A percentile compares a stretch with the other conserved stretches of the same genome.
Conservation (phyloP, 2,797 vertebrate species). For the Ceyx erithaca region DNA sequence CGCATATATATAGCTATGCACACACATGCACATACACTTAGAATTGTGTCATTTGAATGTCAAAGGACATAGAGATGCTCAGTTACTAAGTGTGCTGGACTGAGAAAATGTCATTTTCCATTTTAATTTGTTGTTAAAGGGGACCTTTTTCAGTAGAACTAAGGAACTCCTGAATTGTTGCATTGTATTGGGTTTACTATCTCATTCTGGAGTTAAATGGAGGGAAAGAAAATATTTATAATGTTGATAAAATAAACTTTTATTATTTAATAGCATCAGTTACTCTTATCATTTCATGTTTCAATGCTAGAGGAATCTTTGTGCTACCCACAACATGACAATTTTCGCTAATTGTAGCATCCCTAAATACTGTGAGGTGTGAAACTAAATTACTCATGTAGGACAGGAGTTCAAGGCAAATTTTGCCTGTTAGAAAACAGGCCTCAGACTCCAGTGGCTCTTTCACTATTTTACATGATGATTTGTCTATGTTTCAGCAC, state of each 20-base stretch:
- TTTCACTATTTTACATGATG: not conserved
- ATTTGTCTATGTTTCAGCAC: not conserved
- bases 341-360: not conserved
- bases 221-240: constrained; percentile 48
- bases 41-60: constrained; percentile 11
- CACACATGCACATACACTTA: not conserved
- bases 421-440: not conserved
- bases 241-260: constrained; percentile 68
- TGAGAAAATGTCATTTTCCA: constrained; percentile 21
- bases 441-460: not conserved
- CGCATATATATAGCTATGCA: constrained; percentile 9
- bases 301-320: not conserved
- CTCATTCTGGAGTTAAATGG: constrained; percentile 40
- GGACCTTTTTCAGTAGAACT: not conserved
- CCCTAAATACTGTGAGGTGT: not conserved
- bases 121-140: constrained; percentile 17
- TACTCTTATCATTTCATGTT: constrained; percentile 20
- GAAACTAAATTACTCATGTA: not conserved
- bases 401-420: not conserved
- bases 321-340: not conserved
- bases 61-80: not conserved
- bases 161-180: constrained; percentile 17
- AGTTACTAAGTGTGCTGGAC: not conserved
- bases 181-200: constrained; percentile 22
- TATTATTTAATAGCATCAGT: constrained; percentile 44